phyloP scores from a whole-genome alignment of 2,888 invertebrate genomes.

The Alviniconcha strummeri region DNA sequence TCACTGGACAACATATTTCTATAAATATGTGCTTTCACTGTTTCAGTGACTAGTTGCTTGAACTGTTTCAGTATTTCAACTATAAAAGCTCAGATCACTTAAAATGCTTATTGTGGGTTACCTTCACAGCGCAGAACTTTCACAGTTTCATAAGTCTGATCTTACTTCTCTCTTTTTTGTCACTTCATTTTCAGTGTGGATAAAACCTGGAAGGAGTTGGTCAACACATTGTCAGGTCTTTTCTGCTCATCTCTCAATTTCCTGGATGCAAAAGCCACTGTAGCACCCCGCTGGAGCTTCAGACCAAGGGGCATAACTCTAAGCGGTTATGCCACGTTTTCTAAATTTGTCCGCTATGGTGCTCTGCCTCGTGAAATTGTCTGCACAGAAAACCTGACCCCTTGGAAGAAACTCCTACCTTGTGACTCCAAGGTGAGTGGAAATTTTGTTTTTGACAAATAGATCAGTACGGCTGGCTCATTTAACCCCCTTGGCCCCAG shows the following conservation, averaged over 20 bases:
- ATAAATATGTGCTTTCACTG: too few species aligned
- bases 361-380: slow-evolving; percentile 96
- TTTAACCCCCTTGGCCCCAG: too few species aligned
- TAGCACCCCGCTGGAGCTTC: slow-evolving; percentile 88
- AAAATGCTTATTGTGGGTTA: too few species aligned
- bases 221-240: slow-evolving; percentile 93
- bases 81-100: too few species aligned
- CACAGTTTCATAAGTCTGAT: too few species aligned
- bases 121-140: too few species aligned
- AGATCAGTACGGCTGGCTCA: too few species aligned
- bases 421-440: slow-evolving; percentile 81
- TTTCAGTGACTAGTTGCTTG: too few species aligned
- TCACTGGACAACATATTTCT: too few species aligned
- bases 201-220: slow-evolving; percentile 87
- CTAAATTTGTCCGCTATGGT: slow-evolving; percentile 79
- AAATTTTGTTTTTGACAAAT: not conserved
- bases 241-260: slow-evolving; percentile 97
- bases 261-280: slow-evolving; percentile 85
- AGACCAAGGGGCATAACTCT: slow-evolving; percentile 82
- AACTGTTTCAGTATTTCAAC: too few species aligned
- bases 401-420: slow-evolving; percentile 97
- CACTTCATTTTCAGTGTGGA: slow-evolving; percentile 79
- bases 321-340: slow-evolving; percentile 75
- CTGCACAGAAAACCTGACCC: slow-evolving; percentile 98
- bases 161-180: too few species aligned